Conservation (phyloP, 1,140 invertebrate species). For the Ptiloglossa arizonensis region DNA sequence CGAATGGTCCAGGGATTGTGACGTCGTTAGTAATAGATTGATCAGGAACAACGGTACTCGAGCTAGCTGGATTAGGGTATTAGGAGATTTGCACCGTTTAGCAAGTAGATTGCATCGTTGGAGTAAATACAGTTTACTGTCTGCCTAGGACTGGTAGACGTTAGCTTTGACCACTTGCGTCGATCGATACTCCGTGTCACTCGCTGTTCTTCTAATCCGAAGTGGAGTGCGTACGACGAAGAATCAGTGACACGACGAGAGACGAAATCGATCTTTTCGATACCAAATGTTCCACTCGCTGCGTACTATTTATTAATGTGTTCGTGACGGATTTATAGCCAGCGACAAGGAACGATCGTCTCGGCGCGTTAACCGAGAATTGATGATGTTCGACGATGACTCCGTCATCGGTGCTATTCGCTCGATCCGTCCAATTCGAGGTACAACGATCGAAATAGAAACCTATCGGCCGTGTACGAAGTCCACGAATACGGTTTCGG, state of each 20-base stretch:
- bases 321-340: not conserved
- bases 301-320: not conserved
- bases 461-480: not conserved
- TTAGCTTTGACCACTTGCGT: not conserved
- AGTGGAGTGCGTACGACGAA: not conserved
- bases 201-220: no score
- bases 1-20: not conserved
- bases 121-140: not conserved
- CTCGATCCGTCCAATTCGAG: not conserved
- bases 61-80: not conserved
- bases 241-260: not conserved
- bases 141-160: not conserved
- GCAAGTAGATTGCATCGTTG: not conserved
- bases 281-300: not conserved
- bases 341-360: not conserved
- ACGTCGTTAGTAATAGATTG: constrained; percentile 18
- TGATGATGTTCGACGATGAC: not conserved
- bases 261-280: not conserved
- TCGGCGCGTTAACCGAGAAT: not conserved
- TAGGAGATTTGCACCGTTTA: not conserved
- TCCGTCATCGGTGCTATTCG: no score
- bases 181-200: not conserved
- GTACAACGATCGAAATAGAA: constrained; percentile 1
- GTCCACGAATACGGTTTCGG: not conserved
- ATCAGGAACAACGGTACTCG: constrained; percentile 3